Evolutionary conservation across 2,888 invertebrate species (phyloP).

Genomic region (Drosophila borborema): DNA sequence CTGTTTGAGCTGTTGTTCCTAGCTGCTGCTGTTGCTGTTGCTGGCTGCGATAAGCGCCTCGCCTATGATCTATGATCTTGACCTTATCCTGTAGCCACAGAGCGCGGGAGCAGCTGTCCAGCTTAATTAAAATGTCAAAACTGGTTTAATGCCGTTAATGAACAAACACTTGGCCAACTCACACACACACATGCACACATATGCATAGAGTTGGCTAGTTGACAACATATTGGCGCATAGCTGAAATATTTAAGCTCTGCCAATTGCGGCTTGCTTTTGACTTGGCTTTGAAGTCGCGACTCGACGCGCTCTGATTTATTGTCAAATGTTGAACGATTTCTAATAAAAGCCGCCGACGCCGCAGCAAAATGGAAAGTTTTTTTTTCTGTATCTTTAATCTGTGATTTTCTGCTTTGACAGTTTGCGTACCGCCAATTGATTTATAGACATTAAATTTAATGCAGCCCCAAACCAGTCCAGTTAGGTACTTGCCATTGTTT

Average conservation of each 20-base stretch:
- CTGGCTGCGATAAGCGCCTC: slow-evolving; percentile 65
- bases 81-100: slow-evolving; percentile 52
- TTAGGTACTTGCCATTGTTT: slow-evolving; percentile 42
- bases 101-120: slow-evolving; percentile 43
- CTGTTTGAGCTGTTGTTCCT: slow-evolving; percentile 11
- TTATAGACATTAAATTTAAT: slow-evolving; percentile 54
- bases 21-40: slow-evolving; percentile 25
- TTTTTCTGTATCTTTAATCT: not conserved
- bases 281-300: slow-evolving; percentile 50
- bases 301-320: slow-evolving; percentile 67
- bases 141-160: slow-evolving; percentile 85
- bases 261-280: slow-evolving; percentile 12
- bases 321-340: slow-evolving; percentile 53
- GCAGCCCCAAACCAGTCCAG: slow-evolving; percentile 27
- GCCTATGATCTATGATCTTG: slow-evolving; percentile 78
- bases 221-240: slow-evolving; percentile 42
- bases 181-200: slow-evolving; percentile 13
- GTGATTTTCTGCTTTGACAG: slow-evolving; percentile 57
- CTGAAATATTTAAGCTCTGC: slow-evolving; percentile 41
- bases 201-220: slow-evolving; percentile 15
- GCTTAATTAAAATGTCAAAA: slow-evolving; percentile 85
- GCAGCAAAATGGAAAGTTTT: slow-evolving; percentile 69
- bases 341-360: slow-evolving; percentile 63
- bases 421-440: slow-evolving; percentile 67
- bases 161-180: slow-evolving; percentile 77